Evolutionary conservation across 2,888 invertebrate genomes (phyloP).

Genomic region (Folsomia candida): DNA sequence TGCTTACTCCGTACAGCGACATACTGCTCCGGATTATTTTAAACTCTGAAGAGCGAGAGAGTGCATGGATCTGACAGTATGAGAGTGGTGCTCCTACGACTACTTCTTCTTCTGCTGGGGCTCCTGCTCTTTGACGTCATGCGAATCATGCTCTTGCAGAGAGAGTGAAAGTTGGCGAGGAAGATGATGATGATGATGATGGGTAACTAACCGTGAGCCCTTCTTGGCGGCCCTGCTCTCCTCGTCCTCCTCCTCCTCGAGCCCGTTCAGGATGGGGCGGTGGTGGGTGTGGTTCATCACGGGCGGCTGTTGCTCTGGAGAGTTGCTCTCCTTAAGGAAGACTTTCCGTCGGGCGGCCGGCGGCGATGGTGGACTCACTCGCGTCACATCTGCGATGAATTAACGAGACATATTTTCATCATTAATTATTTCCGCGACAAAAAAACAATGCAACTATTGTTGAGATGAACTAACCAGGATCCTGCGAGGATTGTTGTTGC

Average conservation of each 20-base stretch:
- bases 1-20: too few species aligned
- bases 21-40: too few species aligned
- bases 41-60: too few species aligned
- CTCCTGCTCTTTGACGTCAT: too few species aligned
- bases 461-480: not conserved
- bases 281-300: conserved; percentile 23
- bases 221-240: conserved; percentile 33
- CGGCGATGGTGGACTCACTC: conserved; percentile 49
- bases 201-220: conserved; percentile 50
- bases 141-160: too few species aligned
- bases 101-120: too few species aligned
- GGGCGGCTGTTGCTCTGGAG: conserved; percentile 36
- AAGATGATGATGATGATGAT: too few species aligned
- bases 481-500: not conserved
- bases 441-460: not conserved
- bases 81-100: too few species aligned
- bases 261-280: conserved; percentile 26
- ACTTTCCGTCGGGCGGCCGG: conserved; percentile 49
- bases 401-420: not conserved
- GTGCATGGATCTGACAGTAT: too few species aligned
- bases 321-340: conserved; percentile 43
- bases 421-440: conserved; percentile 6
- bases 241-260: conserved; percentile 36
- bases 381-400: conserved; percentile 43
- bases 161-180: too few species aligned